Evolutionary conservation across 92 coral and sea anemone genomes (phyloP), one percentile per base, ranked within the genome.

Genomic region (Palythoa grandiflora): DNA sequence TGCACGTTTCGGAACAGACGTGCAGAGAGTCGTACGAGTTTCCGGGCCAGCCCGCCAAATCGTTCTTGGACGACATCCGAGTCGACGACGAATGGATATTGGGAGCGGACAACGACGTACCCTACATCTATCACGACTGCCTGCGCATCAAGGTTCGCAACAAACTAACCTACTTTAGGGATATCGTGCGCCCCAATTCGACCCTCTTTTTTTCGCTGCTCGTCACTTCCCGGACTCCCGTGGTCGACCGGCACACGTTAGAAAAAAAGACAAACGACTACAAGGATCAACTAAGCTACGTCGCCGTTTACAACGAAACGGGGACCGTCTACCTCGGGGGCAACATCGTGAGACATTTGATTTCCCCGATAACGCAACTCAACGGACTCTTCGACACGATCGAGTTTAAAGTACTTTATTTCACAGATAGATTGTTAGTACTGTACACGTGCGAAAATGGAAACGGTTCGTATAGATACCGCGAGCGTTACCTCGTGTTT

Each of bases 401-500:
- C 16, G 2, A 10, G 3, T 57, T 57, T 57, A 57, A 57, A 57
- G 3, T 57, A 13, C 65, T 57, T 57, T 57, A 57, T 57, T 57
- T 57, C 12, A 57, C 65, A 0, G 2, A 13, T 9, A 57, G 65
- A 10, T 57, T 57, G 12, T 13, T 57, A 12, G 65, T 57, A 57
- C 13, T 57, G n/a, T 57, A 57, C 65, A 57, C 16, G 15, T 57
- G 65, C n/a, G 16, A 57, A 68, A 68, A 68, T 8, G 40, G 37
- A n/a, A 68, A 68, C 14, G 73, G 38, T 68, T 68, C 73, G 8
- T 68, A 68, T 19, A 68, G 14, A 68, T 68, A 68, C 40, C 38
- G 73, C n/a, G 73, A 68, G 19, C 73, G 73, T 6, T 68, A 68
- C 19, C 38, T 68, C n/a, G 73, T 68, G 11, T 68, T 68, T 68